Evolutionary conservation across 2,797 vertebrate species (phyloP).

Genomic region (Rhynchotus rufescens): DNA sequence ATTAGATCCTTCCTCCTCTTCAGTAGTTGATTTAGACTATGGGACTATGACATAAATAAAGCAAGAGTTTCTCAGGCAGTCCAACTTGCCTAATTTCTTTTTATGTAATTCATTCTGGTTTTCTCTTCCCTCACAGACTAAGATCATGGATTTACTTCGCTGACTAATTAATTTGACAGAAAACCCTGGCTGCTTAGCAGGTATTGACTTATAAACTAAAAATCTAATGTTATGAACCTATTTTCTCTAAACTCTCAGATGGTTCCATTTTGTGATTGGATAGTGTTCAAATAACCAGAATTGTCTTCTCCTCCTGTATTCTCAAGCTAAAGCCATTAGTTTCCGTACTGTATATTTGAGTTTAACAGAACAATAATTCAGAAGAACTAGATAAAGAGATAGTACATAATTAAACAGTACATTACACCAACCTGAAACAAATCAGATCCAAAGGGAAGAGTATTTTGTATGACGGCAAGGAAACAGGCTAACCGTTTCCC

Average conservation of each 20-base stretch:
- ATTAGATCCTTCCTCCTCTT: background rate
- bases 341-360: background rate
- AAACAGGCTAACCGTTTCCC: background rate
- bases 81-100: background rate
- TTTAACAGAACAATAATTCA: background rate
- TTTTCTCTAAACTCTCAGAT: background rate
- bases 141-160: background rate
- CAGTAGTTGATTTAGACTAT: background rate
- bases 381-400: background rate
- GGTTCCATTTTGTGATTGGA: background rate
- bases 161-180: background rate
- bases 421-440: background rate
- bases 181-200: background rate
- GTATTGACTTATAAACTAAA: background rate
- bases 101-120: background rate
- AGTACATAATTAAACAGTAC: background rate
- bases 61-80: background rate
- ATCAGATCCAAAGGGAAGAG: background rate
- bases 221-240: background rate
- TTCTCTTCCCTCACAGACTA: background rate
- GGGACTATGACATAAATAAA: background rate
- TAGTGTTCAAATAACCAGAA: background rate
- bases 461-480: background rate
- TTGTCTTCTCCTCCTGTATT: background rate
- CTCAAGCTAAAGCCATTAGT: background rate